phyloP scores from a whole-genome alignment of 2,797 vertebrate genomes.

The Acanthis flammea region DNA sequence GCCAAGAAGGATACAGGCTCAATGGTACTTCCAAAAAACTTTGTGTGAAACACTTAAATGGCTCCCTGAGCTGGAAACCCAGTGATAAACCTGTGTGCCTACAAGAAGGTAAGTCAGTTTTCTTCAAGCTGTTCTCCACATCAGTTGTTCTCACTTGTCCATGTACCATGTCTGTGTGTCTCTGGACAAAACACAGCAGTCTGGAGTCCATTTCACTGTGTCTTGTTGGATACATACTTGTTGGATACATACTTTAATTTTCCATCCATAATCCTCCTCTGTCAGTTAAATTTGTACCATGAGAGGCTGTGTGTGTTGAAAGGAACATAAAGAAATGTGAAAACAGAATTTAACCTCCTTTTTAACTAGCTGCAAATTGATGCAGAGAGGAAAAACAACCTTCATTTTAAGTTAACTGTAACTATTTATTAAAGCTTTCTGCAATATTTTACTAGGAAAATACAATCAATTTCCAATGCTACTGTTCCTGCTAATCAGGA shows the following conservation, averaged over 20 bases:
- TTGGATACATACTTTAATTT: neutral
- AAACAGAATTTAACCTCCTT: neutral
- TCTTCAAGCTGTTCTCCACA: neutral
- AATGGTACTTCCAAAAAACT: slow-evolving; percentile 82
- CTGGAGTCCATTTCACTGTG: neutral
- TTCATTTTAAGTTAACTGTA: neutral
- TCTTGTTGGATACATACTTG: neutral
- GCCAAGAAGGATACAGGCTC: slow-evolving; percentile 82
- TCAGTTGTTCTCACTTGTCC: neutral
- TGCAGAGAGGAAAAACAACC: neutral
- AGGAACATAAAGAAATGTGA: neutral
- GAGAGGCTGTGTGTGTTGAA: neutral
- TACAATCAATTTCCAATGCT: neutral
- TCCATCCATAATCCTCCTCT: neutral
- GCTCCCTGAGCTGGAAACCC: slow-evolving; percentile 84
- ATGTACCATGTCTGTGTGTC: neutral
- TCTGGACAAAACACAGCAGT: neutral
- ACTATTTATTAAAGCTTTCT: neutral
- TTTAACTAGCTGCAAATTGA: neutral
- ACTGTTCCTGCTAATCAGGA: neutral
- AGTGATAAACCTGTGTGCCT: slow-evolving; percentile 81
- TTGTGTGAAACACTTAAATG: slow-evolving; percentile 79
- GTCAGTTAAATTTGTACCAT: neutral
- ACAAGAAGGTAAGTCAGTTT: slow-evolving; percentile 79
- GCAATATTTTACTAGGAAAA: neutral